Evolutionary conservation across 2,888 invertebrate genomes (phyloP), one percentile per base, ranked within the genome.

Genomic region (Diachrysia chrysitis): DNA sequence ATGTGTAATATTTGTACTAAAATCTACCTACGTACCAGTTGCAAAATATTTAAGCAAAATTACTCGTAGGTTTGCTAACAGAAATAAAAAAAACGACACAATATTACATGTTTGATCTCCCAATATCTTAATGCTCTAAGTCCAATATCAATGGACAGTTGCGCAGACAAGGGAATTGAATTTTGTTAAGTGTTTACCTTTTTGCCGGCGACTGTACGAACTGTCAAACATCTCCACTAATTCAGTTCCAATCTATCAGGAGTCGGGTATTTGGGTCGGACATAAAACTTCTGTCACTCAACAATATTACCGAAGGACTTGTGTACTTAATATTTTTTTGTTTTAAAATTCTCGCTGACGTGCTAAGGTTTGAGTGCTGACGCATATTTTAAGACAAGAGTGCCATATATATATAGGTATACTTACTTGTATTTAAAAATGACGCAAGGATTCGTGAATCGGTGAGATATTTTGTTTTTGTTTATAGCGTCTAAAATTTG

Each of bases 241-340:
- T 79, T 71, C 61, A 21, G 60, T 62, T 68, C 54, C 79, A 79
- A 71, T 76, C 62, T 70, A 69, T 79, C 72, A 76, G 35, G 57
- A 35, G n/a, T 60, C 37, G 48, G 21, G 48, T 60, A 61, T 63
- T 78, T 17, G 21, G 55, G 51, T 35, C 61, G 25, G 62, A 35
- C 67, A 73, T 81, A 73, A 81, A 81, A 81, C 57, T 61, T 35
- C 59, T 60, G 68, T 63, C 78, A 81, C 69, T 81, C 76, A 70
- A 66, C 75, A 51, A 69, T 78, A 76, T 78, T 70, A 65, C 32
- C 57, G 67, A 72, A 74, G 58, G 63, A 42, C 61, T 46, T 57
- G 55, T 9, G 23, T 29, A 54, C 25, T 12, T 57, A 29, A 9
- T 32, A 29, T 58, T 76, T 60, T 69, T 53, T 69, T 55, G 37